Evolutionary conservation across 1,140 invertebrate genomes (phyloP).

Genomic region (Galleria mellonella): DNA sequence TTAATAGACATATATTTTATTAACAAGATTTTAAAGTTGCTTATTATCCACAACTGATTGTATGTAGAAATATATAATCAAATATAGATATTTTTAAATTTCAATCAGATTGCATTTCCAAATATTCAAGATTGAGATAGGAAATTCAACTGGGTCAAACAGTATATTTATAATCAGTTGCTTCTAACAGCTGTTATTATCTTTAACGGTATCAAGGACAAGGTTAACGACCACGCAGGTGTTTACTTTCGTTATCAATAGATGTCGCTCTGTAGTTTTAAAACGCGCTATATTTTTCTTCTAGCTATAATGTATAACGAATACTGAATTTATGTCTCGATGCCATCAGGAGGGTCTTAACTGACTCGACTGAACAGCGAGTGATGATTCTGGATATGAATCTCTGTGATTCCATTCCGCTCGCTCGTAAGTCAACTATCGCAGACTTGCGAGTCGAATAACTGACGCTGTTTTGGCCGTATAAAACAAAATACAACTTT

Average conservation of each 20-base stretch:
- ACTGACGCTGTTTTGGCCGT: constrained; percentile 58
- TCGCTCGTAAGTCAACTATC: constrained; percentile 50
- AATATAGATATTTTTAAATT: no score
- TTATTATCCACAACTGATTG: no score
- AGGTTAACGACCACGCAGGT: constrained; percentile 1
- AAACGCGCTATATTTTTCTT: constrained; percentile 20
- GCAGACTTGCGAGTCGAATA: constrained; percentile 43
- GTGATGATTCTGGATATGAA: constrained; percentile 46
- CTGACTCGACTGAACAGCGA: constrained; percentile 48
- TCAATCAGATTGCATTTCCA: no score
- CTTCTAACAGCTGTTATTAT: background rate
- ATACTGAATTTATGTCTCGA: background rate
- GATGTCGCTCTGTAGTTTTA: constrained; percentile 26
- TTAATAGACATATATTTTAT: no score
- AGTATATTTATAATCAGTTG: constrained; percentile 2
- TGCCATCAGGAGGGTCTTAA: constrained; percentile 52
- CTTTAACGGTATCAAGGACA: constrained; percentile 8
- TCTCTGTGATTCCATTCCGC: constrained; percentile 46
- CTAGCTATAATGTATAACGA: background rate
- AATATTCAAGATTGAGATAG: no score
- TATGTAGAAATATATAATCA: no score
- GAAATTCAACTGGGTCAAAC: no score
- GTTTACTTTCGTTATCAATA: constrained; percentile 6
- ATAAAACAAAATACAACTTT: no score
- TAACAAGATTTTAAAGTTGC: no score